A percentile compares a stretch with the other conserved stretches of the same genome.
phyloP scores from a whole-genome alignment of 2,113 vertebrate genomes.

The Morone saxatilis region DNA sequence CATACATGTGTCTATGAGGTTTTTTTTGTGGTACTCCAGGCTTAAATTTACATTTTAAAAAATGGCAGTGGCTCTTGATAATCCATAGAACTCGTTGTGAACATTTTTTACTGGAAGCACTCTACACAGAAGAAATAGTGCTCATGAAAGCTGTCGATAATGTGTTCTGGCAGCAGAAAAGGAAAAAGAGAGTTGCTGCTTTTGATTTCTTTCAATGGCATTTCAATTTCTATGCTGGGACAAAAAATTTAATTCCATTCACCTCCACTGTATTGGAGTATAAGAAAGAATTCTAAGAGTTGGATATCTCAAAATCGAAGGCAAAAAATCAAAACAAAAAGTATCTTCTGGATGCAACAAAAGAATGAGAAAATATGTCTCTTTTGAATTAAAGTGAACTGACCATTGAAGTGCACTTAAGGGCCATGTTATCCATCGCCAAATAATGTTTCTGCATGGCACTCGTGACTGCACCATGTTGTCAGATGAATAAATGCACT shows the following conservation, averaged over 20 bases:
- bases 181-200: neutral
- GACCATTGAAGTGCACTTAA: neutral
- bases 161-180: neutral
- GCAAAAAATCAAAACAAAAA: neutral
- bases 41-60: neutral
- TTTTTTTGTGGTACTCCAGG: neutral
- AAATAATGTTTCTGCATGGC: neutral
- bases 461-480: neutral
- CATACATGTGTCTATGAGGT: neutral
- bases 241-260: neutral
- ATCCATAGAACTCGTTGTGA: neutral
- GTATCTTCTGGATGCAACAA: neutral
- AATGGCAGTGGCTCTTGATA: neutral
- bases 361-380: neutral
- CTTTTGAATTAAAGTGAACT: neutral
- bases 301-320: neutral
- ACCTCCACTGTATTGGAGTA: neutral
- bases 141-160: neutral
- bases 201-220: conserved; percentile 7
- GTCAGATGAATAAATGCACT: neutral
- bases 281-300: neutral
- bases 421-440: neutral
- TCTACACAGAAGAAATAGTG: neutral
- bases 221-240: neutral
- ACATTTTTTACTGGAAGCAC: neutral